Evolutionary conservation across 2,888 invertebrate species (phyloP).

Genomic region (Amphiduros pacificus): DNA sequence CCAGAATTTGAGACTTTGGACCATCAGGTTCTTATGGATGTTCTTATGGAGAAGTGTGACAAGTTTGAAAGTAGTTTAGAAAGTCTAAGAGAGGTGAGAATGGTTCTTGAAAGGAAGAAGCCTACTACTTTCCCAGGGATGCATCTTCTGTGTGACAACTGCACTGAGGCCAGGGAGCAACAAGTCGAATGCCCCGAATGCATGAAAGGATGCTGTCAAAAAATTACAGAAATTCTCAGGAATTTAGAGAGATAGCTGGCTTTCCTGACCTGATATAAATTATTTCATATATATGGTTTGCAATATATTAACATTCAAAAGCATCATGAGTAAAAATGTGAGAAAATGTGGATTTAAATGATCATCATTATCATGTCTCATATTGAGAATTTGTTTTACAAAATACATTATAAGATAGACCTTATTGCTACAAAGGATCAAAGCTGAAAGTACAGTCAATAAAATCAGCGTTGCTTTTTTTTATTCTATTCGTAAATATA

Average conservation of each 20-base stretch:
- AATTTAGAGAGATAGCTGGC: constrained; percentile 18
- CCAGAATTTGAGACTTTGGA: constrained; percentile 31
- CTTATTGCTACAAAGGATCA: too few relatives aligned
- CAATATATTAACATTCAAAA: too few relatives aligned
- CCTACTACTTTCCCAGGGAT: constrained; percentile 36
- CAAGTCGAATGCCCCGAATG: constrained; percentile 34
- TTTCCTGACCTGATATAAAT: too few relatives aligned
- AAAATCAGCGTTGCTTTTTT: too few relatives aligned
- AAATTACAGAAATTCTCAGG: constrained; percentile 28
- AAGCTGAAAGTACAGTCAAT: too few relatives aligned
- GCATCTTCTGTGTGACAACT: constrained; percentile 33
- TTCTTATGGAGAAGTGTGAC: constrained; percentile 33
- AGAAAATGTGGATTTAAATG: too few relatives aligned
- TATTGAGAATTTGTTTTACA: too few relatives aligned
- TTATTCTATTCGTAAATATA: too few relatives aligned
- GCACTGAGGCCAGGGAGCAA: constrained; percentile 32
- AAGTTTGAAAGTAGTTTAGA: constrained; percentile 34
- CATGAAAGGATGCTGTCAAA: constrained; percentile 34
- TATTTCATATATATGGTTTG: too few relatives aligned
- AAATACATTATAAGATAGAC: too few relatives aligned
- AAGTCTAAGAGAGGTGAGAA: constrained; percentile 31
- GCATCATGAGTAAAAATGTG: too few relatives aligned
- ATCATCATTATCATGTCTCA: too few relatives aligned
- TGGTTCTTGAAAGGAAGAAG: constrained; percentile 38
- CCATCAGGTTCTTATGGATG: constrained; percentile 20